Percentiles rank a stretch among this genome's conserved stretches.
phyloP scores from a whole-genome alignment of 2,888 invertebrate genomes.

The Napeogenes sylphis region DNA sequence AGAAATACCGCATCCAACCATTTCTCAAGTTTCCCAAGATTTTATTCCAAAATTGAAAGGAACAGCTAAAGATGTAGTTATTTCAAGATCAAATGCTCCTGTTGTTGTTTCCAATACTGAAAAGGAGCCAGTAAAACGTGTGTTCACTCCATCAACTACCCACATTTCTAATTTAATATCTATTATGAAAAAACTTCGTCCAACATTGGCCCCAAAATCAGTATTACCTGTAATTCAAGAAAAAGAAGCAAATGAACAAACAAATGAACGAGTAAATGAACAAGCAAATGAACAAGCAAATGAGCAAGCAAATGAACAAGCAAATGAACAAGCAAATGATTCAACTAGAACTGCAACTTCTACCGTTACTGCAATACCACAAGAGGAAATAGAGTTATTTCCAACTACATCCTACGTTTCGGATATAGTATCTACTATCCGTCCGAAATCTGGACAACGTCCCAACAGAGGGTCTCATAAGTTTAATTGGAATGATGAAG shows the following conservation, averaged over 20 bases:
- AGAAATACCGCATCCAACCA: neutral
- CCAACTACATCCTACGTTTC: conserved; percentile 18
- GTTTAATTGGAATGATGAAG: conserved; percentile 39
- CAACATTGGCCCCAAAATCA: neutral
- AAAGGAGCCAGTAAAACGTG: conserved; percentile 9
- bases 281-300: too few species aligned
- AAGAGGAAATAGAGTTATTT: neutral
- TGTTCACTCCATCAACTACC: conserved; percentile 18
- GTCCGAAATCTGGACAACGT: conserved; percentile 9
- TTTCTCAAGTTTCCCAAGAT: neutral
- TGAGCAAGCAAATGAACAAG: neutral
- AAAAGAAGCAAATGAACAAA: neutral
- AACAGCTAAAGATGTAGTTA: neutral
- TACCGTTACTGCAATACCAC: neutral
- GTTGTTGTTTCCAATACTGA: neutral
- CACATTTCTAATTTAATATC: conserved; percentile 16
- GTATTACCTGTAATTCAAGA: neutral
- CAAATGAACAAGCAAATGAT: neutral
- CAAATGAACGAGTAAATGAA: too few species aligned
- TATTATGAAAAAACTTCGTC: conserved; percentile 7
- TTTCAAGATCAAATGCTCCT: neutral
- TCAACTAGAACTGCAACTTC: neutral
- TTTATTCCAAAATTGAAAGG: neutral
- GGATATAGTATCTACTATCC: conserved; percentile 12
- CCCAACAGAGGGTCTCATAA: conserved; percentile 42